Percentiles rank a stretch among this genome's conserved stretches.
These are phyloP conservation scores for Acanthoscelides obtectus DNA, from an alignment of 2,888 invertebrate species.

Conservation along the genomic window DNA sequence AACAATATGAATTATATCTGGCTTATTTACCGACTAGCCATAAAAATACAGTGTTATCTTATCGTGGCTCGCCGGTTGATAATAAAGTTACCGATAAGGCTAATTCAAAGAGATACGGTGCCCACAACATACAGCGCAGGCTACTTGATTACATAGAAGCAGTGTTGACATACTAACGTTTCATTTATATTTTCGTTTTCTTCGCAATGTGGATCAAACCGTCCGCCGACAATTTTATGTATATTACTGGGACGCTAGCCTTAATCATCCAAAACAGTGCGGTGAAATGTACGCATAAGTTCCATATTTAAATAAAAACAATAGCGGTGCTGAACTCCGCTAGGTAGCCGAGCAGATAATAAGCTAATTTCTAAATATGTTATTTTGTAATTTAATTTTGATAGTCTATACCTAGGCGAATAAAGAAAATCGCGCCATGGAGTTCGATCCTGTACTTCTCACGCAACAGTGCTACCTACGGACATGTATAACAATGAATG, in stretches of 20 bases:
- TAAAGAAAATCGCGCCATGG: too few relatives aligned
- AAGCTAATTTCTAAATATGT: too few relatives aligned
- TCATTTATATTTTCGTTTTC: background rate
- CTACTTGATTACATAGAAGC: background rate
- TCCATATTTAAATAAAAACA: too few relatives aligned
- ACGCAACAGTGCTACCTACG: too few relatives aligned
- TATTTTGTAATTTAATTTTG: too few relatives aligned
- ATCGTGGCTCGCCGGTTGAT: slow-evolving; percentile 11
- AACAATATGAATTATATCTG: slow-evolving; percentile 19
- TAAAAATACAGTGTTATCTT: slow-evolving; percentile 31
- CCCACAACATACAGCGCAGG: background rate
- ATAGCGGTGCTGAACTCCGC: too few relatives aligned
- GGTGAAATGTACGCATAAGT: too few relatives aligned
- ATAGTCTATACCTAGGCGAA: too few relatives aligned
- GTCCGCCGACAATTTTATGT: background rate
- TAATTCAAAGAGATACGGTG: background rate
- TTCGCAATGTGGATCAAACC: background rate
- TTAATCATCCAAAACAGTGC: background rate
- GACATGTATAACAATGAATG: too few relatives aligned
- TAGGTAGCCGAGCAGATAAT: too few relatives aligned
- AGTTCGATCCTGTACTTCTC: too few relatives aligned
- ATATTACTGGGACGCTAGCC: too few relatives aligned
- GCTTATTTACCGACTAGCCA: slow-evolving; percentile 30
- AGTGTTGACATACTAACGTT: background rate
- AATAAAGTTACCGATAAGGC: background rate